Percentiles rank a stretch among this genome's conserved stretches.
Conservation (phyloP, 2,797 vertebrate genomes). For the Knipowitschia caucasica region DNA sequence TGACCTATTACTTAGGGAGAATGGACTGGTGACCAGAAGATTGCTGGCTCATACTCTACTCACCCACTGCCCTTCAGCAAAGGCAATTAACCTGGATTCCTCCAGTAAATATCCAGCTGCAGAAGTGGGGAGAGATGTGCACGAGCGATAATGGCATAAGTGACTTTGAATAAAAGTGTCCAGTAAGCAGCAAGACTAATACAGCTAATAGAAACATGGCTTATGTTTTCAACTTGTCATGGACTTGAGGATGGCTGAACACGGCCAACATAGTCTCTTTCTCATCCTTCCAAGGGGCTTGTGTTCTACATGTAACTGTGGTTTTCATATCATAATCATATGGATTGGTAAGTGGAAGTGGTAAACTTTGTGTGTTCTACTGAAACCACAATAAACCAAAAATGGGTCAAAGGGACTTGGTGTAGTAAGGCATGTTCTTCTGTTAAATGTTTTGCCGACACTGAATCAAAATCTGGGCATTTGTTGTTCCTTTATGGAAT, state of each 20-base stretch:
- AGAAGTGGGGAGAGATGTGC: conserved; percentile 61
- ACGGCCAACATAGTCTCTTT: conserved; percentile 23
- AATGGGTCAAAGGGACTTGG: neutral
- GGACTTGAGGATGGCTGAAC: conserved; percentile 52
- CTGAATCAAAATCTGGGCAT: neutral
- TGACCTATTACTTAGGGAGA: conserved; percentile 73
- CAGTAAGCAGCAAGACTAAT: conserved; percentile 70
- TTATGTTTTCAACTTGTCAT: conserved; percentile 63
- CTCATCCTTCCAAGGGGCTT: conserved; percentile 11
- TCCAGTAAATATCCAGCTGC: conserved; percentile 71
- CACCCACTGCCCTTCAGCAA: conserved; percentile 70
- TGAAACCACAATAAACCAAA: neutral
- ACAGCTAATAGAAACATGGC: conserved; percentile 64
- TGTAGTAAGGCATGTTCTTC: neutral
- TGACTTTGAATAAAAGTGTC: conserved; percentile 74
- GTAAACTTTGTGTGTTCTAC: neutral
- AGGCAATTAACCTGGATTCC: conserved; percentile 75
- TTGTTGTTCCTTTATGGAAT: neutral
- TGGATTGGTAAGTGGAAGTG: neutral
- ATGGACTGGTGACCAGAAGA: conserved; percentile 74
- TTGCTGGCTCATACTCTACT: conserved; percentile 72
- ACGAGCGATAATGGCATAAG: conserved; percentile 65
- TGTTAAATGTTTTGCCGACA: neutral
- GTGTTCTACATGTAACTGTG: conserved; percentile 19
- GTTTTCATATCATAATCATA: neutral